Evolutionary conservation across 2,888 invertebrate species (phyloP), one percentile per base, ranked within the genome.

Genomic region (Conops quadrifasciatus): DNA sequence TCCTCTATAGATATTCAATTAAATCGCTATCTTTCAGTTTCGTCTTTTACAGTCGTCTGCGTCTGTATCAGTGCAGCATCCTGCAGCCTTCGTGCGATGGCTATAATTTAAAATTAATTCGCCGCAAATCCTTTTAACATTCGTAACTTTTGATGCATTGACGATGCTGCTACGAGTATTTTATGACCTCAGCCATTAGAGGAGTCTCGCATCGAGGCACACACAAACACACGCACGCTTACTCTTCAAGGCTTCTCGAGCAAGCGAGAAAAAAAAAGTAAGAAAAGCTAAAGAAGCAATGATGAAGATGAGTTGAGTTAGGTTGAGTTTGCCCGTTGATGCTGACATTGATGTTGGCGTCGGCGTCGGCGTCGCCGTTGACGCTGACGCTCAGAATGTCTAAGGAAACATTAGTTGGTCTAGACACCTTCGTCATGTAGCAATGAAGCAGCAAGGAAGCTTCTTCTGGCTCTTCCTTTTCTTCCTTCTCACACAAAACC

Each of bases 351-450:
- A 9, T 36, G 4, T 36, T 9, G 36, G 36, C 36, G 36, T 36
- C 9, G 36, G 5, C 36, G 64, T 24, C 43, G 28, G 43, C 16
- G 11, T 16, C 16, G 62, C 66, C 47, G 53, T 28, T 63, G 60
- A 63, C 66, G 58, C 51, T 21, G 1, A n/a, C 47, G 58, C 70
- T 60, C 60, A 73, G 64, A 51, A 70, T 63, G 45, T 71, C 72
- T 53, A 76, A 80, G 81, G 81, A 81, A 81, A 80, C 81, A 82
- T 82, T 82, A 82, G 77, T 76, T 75, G 77, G 82, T 82, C 82
- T 82, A 82, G 82, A 82, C 82, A 82, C 81, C 82, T 81, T 81
- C 81, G 80, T 82, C 81, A 81, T 81, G 79, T 24, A 28, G 26
- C 58, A 11, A 58, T 24, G 65, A n/a, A n/a, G n/a, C 15, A 7